phyloP scores from a whole-genome alignment of 1,140 invertebrate genomes.

The Papilio dardanus region DNA sequence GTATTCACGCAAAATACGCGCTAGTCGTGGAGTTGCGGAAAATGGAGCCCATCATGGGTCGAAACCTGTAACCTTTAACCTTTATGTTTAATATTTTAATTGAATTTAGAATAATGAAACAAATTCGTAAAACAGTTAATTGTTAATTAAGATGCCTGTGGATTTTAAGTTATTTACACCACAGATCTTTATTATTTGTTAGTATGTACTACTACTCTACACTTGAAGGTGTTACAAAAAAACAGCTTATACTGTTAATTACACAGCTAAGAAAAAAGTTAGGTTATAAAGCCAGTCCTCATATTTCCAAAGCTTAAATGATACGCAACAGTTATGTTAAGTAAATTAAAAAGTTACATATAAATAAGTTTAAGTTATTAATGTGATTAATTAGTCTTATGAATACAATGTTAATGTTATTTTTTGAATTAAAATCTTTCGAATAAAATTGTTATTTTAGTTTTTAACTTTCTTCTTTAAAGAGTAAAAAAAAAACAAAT shows the following conservation, averaged over 20 bases:
- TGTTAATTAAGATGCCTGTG: too few relatives aligned
- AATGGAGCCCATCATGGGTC: too few relatives aligned
- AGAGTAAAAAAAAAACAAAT: too few relatives aligned
- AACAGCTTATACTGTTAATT: conserved; percentile 8
- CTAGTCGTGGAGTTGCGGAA: too few relatives aligned
- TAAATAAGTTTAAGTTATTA: conserved; percentile 58
- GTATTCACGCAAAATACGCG: too few relatives aligned
- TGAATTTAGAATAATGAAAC: neutral
- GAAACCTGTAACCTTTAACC: too few relatives aligned
- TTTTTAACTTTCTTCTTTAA: neutral
- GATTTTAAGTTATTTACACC: too few relatives aligned
- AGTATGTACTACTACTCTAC: too few relatives aligned
- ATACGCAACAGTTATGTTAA: conserved; percentile 41
- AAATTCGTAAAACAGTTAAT: neutral
- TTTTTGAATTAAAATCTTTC: conserved; percentile 52
- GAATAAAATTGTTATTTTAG: conserved; percentile 7
- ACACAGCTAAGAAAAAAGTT: conserved; percentile 14
- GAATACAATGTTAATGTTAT: conserved; percentile 55
- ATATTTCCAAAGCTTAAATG: conserved; percentile 33
- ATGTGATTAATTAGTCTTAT: conserved; percentile 67
- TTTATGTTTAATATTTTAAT: neutral
- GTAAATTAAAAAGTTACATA: conserved; percentile 51
- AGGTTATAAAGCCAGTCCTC: conserved; percentile 30
- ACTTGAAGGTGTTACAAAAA: conserved; percentile 2
- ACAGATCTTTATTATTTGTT: neutral